A percentile compares a stretch with the other conserved stretches of the same genome.
Evolutionary conservation across 2,888 invertebrate genomes (phyloP).

Genomic region (Villa cingulata): DNA sequence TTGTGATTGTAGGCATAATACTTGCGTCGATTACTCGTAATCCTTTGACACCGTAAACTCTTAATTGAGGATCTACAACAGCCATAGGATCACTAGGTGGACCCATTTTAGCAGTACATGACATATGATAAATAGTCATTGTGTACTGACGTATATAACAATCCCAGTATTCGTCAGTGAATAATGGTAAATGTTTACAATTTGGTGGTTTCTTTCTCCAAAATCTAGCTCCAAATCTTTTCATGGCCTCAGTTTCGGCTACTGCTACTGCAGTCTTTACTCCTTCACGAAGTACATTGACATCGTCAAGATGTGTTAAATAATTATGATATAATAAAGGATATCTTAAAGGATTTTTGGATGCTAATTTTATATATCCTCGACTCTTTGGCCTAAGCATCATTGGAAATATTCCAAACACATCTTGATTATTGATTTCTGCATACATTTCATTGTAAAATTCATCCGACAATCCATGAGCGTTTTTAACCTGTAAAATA

Average conservation of each 20-base stretch:
- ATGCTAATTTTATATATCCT: slow-evolving; percentile 61
- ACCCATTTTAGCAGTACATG: slow-evolving; percentile 77
- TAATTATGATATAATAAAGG: slow-evolving; percentile 88
- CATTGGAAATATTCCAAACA: slow-evolving; percentile 76
- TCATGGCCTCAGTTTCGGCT: slow-evolving; percentile 64
- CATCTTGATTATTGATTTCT: slow-evolving; percentile 58
- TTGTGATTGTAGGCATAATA: slow-evolving; percentile 76
- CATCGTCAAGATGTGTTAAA: slow-evolving; percentile 72
- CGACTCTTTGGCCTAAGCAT: slow-evolving; percentile 76
- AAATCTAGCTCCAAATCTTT: slow-evolving; percentile 62
- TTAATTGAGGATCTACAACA: slow-evolving; percentile 63
- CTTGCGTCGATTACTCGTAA: slow-evolving; percentile 76
- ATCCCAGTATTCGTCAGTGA: slow-evolving; percentile 78
- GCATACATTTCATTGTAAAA: slow-evolving; percentile 65
- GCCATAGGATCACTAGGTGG: slow-evolving; percentile 60
- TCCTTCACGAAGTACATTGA: slow-evolving; percentile 69
- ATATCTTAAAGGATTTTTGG: slow-evolving; percentile 58
- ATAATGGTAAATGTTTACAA: slow-evolving; percentile 62
- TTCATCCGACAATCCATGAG: slow-evolving; percentile 68
- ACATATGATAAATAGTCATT: slow-evolving; percentile 77
- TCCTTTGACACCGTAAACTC: slow-evolving; percentile 64
- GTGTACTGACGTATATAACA: slow-evolving; percentile 73
- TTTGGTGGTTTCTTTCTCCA: slow-evolving; percentile 64
- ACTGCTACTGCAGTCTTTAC: slow-evolving; percentile 73
- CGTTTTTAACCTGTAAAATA: slow-evolving; percentile 45